Evolutionary conservation across 2,113 vertebrate genomes (phyloP).

Genomic region (Arenaria interpres): DNA sequence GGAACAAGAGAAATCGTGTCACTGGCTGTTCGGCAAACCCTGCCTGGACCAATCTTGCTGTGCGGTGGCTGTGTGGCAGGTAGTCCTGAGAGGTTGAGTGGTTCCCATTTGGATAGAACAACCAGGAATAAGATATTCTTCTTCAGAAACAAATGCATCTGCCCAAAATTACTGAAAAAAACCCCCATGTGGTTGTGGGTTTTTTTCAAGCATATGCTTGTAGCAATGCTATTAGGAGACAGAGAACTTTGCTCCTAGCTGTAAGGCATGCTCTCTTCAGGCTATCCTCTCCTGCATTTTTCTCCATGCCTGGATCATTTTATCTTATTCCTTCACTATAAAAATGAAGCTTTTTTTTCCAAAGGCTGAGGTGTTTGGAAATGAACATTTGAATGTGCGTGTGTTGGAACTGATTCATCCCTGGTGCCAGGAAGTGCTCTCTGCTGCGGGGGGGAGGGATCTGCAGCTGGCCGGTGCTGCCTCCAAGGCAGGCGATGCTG

Average conservation of each 20-base stretch:
- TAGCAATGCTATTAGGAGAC: neutral
- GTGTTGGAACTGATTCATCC: constrained; percentile 43
- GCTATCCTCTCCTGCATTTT: neutral
- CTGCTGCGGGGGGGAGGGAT: neutral
- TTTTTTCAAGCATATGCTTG: neutral
- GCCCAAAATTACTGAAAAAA: neutral
- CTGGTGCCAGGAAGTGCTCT: constrained; percentile 32
- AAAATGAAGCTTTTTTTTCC: neutral
- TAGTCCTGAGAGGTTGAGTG: neutral
- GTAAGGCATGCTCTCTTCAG: neutral
- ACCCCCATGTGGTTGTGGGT: neutral
- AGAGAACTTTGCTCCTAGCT: neutral
- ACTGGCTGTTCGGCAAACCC: neutral
- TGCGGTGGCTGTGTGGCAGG: neutral
- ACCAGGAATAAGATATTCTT: neutral
- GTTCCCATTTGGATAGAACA: neutral
- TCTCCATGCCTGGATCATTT: neutral
- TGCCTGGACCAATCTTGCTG: neutral
- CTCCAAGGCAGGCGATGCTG: constrained; percentile 43
- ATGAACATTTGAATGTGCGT: constrained; percentile 41
- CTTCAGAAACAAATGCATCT: neutral
- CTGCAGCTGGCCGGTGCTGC: constrained; percentile 50
- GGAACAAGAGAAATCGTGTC: neutral
- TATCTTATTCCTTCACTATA: neutral
- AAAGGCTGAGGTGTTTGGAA: constrained; percentile 32